These are phyloP conservation scores for Meghimatium bilineatum DNA, from an alignment of 2,888 invertebrate species.

Conservation along the genomic window DNA sequence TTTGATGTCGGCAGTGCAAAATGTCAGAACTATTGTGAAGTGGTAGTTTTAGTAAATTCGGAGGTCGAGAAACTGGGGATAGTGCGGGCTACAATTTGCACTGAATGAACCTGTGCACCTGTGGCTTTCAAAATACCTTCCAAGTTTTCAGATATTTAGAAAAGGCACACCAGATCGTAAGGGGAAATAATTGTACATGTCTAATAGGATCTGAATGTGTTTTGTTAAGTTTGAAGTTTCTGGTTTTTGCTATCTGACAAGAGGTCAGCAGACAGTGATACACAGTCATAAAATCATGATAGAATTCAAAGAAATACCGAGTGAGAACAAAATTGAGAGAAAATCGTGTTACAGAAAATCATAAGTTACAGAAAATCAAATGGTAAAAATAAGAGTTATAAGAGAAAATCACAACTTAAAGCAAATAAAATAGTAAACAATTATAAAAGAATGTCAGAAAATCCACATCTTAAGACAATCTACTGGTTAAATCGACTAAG, in stretches of 20 bases:
- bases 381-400: too few species aligned
- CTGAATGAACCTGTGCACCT: slow-evolving; percentile 15
- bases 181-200: neutral
- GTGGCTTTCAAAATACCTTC: slow-evolving; percentile 17
- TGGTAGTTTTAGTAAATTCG: too few species aligned
- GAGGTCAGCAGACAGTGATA: neutral
- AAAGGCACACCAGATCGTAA: neutral
- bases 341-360: too few species aligned
- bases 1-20: slow-evolving; percentile 15
- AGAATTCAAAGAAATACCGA: too few species aligned
- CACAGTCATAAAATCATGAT: too few species aligned
- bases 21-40: neutral
- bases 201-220: neutral
- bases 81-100: neutral
- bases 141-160: neutral
- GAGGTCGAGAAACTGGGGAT: neutral
- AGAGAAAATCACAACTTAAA: too few species aligned
- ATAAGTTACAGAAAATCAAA: too few species aligned
- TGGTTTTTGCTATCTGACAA: neutral
- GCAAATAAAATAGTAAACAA: too few species aligned
- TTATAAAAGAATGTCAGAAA: too few species aligned
- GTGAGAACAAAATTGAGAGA: too few species aligned
- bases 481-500: too few species aligned
- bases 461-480: too few species aligned
- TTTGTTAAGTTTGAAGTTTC: neutral